Conservation (phyloP, 2,797 vertebrate genomes). For the Macrochelys suwanniensis region DNA sequence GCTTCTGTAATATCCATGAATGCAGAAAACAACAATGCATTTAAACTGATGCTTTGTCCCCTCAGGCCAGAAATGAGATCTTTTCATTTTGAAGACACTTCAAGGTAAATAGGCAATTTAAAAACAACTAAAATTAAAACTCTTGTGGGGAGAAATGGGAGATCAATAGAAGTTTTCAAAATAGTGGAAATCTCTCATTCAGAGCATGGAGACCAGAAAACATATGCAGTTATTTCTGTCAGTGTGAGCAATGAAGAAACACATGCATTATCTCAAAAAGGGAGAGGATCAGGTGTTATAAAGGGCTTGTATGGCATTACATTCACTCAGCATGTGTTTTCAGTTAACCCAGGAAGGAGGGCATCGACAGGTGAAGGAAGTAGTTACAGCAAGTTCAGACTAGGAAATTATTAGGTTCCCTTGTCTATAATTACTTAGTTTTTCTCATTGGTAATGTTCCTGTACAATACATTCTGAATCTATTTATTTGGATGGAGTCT, state of each 20-base stretch:
- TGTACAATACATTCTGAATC: background rate
- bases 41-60: background rate
- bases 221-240: background rate
- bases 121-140: background rate
- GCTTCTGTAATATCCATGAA: background rate
- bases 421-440: slow-evolving; percentile 18
- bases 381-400: background rate
- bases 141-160: background rate
- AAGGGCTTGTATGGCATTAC: background rate
- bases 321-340: background rate
- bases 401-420: background rate
- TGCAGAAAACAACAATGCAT: background rate
- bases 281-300: background rate
- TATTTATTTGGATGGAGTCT: background rate
- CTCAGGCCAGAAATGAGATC: background rate
- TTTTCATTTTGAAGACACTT: background rate
- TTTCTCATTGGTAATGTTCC: slow-evolving; percentile 4
- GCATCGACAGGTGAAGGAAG: background rate
- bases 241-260: background rate
- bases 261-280: background rate
- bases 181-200: background rate
- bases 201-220: background rate
- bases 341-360: slow-evolving; percentile 8
- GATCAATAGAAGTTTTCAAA: background rate
- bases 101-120: background rate